These are phyloP conservation scores for Cirrhinus mrigala DNA, from an alignment of 2,797 vertebrate species.

Conservation along the genomic window DNA sequence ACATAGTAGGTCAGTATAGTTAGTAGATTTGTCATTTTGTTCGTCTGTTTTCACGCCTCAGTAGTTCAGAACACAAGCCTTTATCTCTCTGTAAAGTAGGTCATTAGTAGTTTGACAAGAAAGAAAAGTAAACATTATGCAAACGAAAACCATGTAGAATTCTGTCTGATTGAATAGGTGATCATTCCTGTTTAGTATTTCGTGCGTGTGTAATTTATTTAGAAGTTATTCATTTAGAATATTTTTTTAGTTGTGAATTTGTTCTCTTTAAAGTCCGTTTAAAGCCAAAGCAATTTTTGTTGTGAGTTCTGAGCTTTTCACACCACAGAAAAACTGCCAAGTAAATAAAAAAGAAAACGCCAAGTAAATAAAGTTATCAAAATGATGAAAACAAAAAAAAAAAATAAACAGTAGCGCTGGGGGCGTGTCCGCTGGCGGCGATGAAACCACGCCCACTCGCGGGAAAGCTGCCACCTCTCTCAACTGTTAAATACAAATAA, in stretches of 20 bases:
- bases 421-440: no score
- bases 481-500: no score
- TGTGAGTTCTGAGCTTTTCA: no score
- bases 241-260: not conserved
- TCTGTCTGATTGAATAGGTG: not conserved
- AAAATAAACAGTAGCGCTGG: no score
- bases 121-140: not conserved
- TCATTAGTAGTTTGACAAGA: not conserved
- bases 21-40: not conserved
- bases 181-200: not conserved
- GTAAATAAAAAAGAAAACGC: no score
- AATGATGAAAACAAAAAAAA: no score
- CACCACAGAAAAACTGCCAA: no score
- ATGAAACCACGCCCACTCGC: no score
- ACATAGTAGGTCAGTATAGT: not conserved
- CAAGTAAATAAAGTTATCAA: no score
- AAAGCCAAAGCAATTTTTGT: no score
- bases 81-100: not conserved
- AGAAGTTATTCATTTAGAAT: not conserved
- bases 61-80: constrained; percentile 7
- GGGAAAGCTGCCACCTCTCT: no score
- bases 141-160: not conserved
- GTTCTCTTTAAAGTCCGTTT: not conserved
- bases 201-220: not conserved
- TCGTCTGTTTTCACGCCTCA: not conserved